Percentiles rank a stretch among this genome's conserved stretches.
Evolutionary conservation across 2,888 invertebrate genomes (phyloP).

Genomic region (Tortricodes alternella): DNA sequence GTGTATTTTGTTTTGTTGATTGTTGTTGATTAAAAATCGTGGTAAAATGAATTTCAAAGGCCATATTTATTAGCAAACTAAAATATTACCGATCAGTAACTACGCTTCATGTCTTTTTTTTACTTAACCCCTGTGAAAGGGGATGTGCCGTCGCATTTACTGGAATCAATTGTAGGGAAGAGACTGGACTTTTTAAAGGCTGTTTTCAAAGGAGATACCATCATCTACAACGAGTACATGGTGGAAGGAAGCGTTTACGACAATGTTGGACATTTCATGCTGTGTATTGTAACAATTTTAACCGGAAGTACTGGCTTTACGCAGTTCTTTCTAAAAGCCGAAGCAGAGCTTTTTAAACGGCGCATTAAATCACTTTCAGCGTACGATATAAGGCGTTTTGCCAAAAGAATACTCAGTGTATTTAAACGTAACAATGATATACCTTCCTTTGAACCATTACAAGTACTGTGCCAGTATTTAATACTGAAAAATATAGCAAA

Average conservation of each 20-base stretch:
- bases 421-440: conserved; percentile 50
- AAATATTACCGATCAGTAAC: neutral
- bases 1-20: too few species aligned
- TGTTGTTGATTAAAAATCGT: too few species aligned
- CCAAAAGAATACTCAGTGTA: conserved; percentile 58
- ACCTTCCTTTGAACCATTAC: conserved; percentile 48
- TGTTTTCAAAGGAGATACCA: conserved; percentile 50
- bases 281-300: conserved; percentile 69
- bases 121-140: conserved; percentile 83
- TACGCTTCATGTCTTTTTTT: conserved; percentile 73
- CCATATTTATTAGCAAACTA: neutral
- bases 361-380: conserved; percentile 52
- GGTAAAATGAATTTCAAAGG: too few species aligned
- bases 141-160: conserved; percentile 72
- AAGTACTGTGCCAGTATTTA: conserved; percentile 58
- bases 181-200: conserved; percentile 77
- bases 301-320: conserved; percentile 54
- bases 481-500: conserved; percentile 60
- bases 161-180: conserved; percentile 77
- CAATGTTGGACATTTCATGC: conserved; percentile 82
- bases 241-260: conserved; percentile 83
- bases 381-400: conserved; percentile 63
- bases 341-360: conserved; percentile 58
- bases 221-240: conserved; percentile 78
- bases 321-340: conserved; percentile 59